Conservation (phyloP, 2,113 vertebrate genomes). For the Eptesicus fuscus region DNA sequence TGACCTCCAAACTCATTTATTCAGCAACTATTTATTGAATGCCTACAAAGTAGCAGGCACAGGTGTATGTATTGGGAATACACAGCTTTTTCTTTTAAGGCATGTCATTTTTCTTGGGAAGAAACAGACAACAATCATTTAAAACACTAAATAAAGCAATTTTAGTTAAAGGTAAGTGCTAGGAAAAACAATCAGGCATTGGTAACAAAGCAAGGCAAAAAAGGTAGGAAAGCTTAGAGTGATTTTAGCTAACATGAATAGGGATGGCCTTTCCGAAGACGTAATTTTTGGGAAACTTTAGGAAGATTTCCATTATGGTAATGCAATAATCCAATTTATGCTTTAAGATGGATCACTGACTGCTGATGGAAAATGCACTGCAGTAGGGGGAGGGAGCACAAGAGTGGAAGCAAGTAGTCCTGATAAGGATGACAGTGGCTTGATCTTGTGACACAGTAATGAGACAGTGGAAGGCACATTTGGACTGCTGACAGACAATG, state of each 20-base stretch:
- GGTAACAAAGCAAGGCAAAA: neutral
- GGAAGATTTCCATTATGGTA: neutral
- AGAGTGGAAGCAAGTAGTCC: neutral
- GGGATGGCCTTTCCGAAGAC: neutral
- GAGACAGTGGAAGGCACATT: neutral
- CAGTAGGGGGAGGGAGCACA: fast-evolving
- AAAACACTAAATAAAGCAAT: neutral
- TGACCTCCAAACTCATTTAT: neutral
- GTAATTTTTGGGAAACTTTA: neutral
- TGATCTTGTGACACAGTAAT: neutral
- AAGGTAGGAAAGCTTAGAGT: neutral
- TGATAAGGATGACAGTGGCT: neutral
- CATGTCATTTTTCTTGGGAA: neutral
- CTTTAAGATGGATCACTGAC: neutral
- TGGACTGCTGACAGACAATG: neutral
- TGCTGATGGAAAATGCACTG: neutral
- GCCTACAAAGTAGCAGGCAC: neutral
- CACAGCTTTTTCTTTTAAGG: neutral
- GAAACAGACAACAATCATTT: neutral
- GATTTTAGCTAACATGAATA: neutral
- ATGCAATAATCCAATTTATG: neutral
- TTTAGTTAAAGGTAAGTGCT: neutral
- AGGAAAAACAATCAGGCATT: neutral
- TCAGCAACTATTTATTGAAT: neutral
- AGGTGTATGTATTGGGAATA: neutral